These are phyloP conservation scores for Phylloscopus whistleri DNA, from an alignment of 2,113 vertebrate genomes.

Conservation along the genomic window DNA sequence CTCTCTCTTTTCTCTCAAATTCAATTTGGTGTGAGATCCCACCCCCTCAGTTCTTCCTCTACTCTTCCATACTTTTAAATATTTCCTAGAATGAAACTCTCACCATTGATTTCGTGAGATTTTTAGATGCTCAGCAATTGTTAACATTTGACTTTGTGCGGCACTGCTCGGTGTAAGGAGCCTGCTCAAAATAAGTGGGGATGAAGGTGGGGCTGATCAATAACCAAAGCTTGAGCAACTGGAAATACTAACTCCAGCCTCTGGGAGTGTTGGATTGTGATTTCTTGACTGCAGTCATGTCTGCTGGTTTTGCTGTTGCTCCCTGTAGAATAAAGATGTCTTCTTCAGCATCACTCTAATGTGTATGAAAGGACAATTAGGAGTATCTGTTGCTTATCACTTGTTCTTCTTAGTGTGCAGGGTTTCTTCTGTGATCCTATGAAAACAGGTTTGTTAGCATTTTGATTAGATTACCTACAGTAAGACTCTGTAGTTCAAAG, in stretches of 20 bases:
- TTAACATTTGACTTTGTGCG: background rate
- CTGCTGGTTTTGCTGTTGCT: background rate
- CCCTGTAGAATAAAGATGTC: background rate
- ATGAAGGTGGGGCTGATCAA: background rate
- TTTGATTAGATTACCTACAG: constrained; percentile 27
- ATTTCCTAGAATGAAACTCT: background rate
- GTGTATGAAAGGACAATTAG: background rate
- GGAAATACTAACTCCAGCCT: background rate
- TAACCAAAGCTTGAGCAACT: background rate
- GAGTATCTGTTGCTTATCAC: background rate
- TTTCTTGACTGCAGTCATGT: background rate
- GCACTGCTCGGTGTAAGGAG: background rate
- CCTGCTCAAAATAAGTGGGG: background rate
- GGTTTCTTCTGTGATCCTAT: background rate
- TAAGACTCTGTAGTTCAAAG: background rate
- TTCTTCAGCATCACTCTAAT: background rate
- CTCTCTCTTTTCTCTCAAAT: background rate
- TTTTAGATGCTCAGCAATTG: background rate
- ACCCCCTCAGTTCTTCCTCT: background rate
- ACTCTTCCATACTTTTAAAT: background rate
- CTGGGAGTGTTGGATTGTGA: background rate
- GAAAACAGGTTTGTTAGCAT: background rate
- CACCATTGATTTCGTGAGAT: background rate
- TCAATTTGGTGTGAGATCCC: background rate
- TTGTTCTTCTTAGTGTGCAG: background rate